Evolutionary conservation across 2,113 vertebrate species (phyloP), one percentile per base, ranked within the genome.

Genomic region (Apaloderma vittatum): DNA sequence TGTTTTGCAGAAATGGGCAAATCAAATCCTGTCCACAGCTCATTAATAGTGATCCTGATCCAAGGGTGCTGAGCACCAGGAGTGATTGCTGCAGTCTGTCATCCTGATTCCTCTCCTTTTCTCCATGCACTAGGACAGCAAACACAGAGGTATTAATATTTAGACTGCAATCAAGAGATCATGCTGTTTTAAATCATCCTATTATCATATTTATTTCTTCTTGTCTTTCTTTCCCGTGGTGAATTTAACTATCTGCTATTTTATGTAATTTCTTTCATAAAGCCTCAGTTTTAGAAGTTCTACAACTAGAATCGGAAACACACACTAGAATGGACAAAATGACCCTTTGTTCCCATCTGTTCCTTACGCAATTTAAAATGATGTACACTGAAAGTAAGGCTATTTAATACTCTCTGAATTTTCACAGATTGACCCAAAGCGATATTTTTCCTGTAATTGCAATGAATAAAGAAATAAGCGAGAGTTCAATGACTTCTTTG

Each of bases 111-210:
- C 57, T 79, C 32, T 51, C 61, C 67, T 90, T 86, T 76, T 57
- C 59, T 73, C 74, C 11, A 12, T 86, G 68, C 24, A n/a, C 55
- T 62, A 78, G 59, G 37, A 73, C 67, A 67, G 57, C 61, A 95
- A 90, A 92, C 71, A 78, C 34, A 88, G 66, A 55, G 57, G 18
- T 55, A 82, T 85, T 90, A 94, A 88, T 88, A 88, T 91, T 92
- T 95, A 94, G 87, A 74, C 51, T 79, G 79, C 81, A 93, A 85
- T 90, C 87, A 94, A 88, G 94, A 80, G 72, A 88, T 65, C 91
- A 76, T 52, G 54, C 91, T 95, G 93, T 73, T 96, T 94, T 85
- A 96, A 93, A 92, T 96, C 49, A 74, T 92, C 55, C 72, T 92
- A 82, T 88, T 95, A 90, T 76, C 75, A 71, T 92, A 91, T 92